Percentiles rank a stretch among this genome's conserved stretches.
Evolutionary conservation across 2,888 invertebrate species (phyloP).

Genomic region (Hedya salicella): DNA sequence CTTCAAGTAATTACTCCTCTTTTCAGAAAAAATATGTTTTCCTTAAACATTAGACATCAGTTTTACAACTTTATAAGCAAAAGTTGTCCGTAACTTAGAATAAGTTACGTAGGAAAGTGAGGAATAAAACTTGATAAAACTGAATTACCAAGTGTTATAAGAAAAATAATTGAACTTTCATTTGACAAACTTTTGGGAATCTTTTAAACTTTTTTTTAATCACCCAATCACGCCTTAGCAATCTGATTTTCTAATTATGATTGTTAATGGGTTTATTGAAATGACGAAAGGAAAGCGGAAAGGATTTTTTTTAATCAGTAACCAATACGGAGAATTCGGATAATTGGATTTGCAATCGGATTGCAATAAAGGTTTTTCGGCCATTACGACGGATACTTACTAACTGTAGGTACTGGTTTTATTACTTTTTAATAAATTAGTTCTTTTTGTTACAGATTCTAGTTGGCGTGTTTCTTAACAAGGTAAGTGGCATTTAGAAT

Average conservation of each 20-base stretch:
- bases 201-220: too few relatives aligned
- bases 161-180: too few relatives aligned
- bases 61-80: too few relatives aligned
- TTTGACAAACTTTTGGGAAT: too few relatives aligned
- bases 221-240: constrained; percentile 3
- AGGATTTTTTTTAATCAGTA: constrained; percentile 22
- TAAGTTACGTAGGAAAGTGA: too few relatives aligned
- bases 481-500: not conserved
- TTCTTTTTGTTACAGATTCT: constrained; percentile 21
- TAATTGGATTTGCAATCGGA: constrained; percentile 38
- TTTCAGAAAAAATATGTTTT: too few relatives aligned
- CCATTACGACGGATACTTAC: not conserved
- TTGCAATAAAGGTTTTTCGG: constrained; percentile 18
- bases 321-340: constrained; percentile 15
- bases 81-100: too few relatives aligned
- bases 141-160: too few relatives aligned
- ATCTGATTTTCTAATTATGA: constrained; percentile 28
- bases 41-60: too few relatives aligned
- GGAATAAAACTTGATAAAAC: too few relatives aligned
- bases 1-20: too few relatives aligned
- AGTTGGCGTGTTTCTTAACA: too few relatives aligned
- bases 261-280: constrained; percentile 36
- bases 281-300: constrained; percentile 27
- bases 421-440: constrained; percentile 2
- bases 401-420: constrained; percentile 6